Evolutionary conservation across 30 jellyfish, hydroid and myxozoan species (phyloP).

Genomic region (Clytia hemisphaerica): DNA sequence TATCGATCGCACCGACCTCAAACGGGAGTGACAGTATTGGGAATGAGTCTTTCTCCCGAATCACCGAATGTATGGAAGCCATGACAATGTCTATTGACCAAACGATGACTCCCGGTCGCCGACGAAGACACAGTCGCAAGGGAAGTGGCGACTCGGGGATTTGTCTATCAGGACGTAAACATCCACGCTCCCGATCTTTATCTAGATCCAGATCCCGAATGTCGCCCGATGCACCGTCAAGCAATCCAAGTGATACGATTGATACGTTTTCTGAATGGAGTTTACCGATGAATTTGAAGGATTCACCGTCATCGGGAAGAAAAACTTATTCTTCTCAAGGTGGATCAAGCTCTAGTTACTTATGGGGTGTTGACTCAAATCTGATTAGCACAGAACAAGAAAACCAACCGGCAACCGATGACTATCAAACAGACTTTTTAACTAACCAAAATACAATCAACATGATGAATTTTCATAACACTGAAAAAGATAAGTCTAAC

Average conservation of each 20-base stretch:
- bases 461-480: no score
- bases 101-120: background rate
- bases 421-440: no score
- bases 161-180: conserved; percentile 25
- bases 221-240: conserved; percentile 16
- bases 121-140: conserved; percentile 1
- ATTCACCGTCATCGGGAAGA: conserved; percentile 18
- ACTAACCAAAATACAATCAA: no score
- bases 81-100: background rate
- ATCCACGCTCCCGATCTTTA: background rate
- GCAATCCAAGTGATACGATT: conserved; percentile 1
- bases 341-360: no score
- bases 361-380: no score
- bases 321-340: no score
- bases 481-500: background rate
- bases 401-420: no score
- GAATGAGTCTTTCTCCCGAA: conserved; percentile 22
- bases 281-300: background rate
- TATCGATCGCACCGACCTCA: conserved; percentile 14
- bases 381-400: no score
- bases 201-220: conserved; percentile 1
- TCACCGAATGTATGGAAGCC: conserved; percentile 40
- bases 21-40: conserved; percentile 19
- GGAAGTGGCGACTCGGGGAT: conserved; percentile 53
- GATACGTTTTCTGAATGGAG: conserved; percentile 33